Percentiles rank a stretch among this genome's conserved stretches.
Evolutionary conservation across 2,888 invertebrate genomes (phyloP).

Genomic region (Patella depressa): DNA sequence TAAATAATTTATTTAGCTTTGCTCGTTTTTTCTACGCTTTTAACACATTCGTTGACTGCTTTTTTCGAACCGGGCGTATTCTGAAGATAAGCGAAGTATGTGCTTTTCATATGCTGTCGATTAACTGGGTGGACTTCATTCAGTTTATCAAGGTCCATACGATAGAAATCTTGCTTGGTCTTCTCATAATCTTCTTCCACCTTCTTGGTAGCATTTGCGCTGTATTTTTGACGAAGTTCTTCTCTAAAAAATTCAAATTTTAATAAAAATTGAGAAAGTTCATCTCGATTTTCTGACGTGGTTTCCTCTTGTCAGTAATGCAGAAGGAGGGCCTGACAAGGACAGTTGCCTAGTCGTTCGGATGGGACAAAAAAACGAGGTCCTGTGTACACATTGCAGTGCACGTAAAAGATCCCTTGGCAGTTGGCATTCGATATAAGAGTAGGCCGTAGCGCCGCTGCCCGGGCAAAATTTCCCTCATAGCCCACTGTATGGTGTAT

Average conservation of each 20-base stretch:
- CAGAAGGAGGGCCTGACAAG: too few relatives aligned
- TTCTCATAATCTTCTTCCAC: conserved; percentile 63
- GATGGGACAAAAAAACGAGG: too few relatives aligned
- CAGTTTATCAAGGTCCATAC: conserved; percentile 68
- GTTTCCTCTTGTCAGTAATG: too few relatives aligned
- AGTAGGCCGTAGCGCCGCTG: too few relatives aligned
- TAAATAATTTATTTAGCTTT: conserved; percentile 32
- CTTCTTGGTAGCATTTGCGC: conserved; percentile 54
- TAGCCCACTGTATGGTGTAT: too few relatives aligned
- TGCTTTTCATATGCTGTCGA: conserved; percentile 60
- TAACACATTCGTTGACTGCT: conserved; percentile 65
- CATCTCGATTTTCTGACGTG: too few relatives aligned
- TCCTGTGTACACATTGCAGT: too few relatives aligned
- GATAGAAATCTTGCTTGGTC: conserved; percentile 67
- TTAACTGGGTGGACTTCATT: conserved; percentile 61
- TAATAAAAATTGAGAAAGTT: too few relatives aligned
- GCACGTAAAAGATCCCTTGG: too few relatives aligned
- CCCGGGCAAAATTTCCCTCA: too few relatives aligned
- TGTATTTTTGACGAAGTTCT: conserved; percentile 61
- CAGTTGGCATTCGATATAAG: too few relatives aligned
- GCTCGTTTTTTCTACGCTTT: conserved; percentile 36
- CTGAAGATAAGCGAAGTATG: conserved; percentile 70
- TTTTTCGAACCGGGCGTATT: conserved; percentile 69
- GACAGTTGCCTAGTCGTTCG: too few relatives aligned
- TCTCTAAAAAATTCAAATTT: conserved; percentile 42